These are phyloP conservation scores for Merops nubicus DNA, from an alignment of 2,113 vertebrate species.

Conservation along the genomic window DNA sequence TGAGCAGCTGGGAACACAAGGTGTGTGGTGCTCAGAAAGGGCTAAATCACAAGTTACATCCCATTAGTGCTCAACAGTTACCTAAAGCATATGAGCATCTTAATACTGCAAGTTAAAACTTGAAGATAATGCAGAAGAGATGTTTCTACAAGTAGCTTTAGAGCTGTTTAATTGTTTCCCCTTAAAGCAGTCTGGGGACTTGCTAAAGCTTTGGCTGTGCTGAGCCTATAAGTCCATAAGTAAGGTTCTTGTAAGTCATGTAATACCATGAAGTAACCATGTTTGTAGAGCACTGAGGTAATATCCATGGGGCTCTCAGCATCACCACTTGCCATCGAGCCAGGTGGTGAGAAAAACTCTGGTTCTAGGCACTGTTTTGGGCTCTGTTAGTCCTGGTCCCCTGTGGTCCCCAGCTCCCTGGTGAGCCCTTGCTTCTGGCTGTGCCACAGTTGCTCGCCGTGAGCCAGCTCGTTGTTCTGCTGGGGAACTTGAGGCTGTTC, in stretches of 20 bases:
- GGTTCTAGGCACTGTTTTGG: background rate
- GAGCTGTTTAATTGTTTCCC: background rate
- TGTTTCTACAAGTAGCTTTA: background rate
- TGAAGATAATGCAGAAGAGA: background rate
- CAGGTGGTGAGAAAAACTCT: background rate
- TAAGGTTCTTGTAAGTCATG: background rate
- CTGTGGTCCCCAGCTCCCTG: background rate
- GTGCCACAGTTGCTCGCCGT: fast-evolving
- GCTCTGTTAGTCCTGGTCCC: background rate
- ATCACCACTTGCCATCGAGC: background rate
- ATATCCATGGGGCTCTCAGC: fast-evolving
- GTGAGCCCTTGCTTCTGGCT: background rate
- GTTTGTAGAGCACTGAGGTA: background rate
- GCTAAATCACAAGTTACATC: background rate
- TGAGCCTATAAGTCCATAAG: fast-evolving
- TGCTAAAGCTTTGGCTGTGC: background rate
- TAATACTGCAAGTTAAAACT: background rate
- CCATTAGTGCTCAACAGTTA: background rate
- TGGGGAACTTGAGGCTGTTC: background rate
- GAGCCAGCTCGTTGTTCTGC: background rate
- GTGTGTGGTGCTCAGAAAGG: background rate
- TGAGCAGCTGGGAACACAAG: background rate
- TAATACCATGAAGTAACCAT: background rate
- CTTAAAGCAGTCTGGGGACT: background rate
- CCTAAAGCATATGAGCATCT: fast-evolving